Percentiles rank a stretch among this genome's conserved stretches.
phyloP scores from a whole-genome alignment of 2,888 invertebrate species.

The Hylaea fasciaria region DNA sequence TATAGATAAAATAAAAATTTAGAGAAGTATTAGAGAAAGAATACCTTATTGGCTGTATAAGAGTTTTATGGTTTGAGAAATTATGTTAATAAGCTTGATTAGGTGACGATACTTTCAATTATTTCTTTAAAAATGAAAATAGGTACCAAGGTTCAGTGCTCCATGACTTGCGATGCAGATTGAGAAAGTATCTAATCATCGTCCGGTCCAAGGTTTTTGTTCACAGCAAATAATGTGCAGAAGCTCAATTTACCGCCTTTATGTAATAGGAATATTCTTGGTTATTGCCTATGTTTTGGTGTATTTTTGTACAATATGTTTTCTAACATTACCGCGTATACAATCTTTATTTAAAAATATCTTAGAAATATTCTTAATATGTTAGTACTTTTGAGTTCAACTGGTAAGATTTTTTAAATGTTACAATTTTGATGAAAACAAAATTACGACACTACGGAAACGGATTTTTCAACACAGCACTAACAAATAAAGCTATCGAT shows the following conservation, averaged over 20 bases:
- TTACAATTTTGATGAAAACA: too few species aligned
- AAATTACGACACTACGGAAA: too few species aligned
- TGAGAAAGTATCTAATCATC: background rate
- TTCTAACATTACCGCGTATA: too few species aligned
- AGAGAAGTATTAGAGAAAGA: background rate
- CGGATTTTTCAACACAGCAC: too few species aligned
- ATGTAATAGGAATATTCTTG: background rate
- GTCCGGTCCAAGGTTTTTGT: background rate
- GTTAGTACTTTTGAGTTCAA: too few species aligned
- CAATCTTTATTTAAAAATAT: too few species aligned
- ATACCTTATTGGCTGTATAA: background rate
- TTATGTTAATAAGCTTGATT: conserved; percentile 7
- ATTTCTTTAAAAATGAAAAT: background rate
- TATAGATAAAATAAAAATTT: background rate
- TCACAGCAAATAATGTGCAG: conserved; percentile 1
- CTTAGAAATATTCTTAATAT: too few species aligned
- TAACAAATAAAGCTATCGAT: too few species aligned
- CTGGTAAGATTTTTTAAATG: too few species aligned
- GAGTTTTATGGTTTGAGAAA: background rate
- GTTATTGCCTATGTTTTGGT: too few species aligned
- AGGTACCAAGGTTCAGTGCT: too few species aligned
- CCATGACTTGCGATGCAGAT: background rate
- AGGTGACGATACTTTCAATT: background rate
- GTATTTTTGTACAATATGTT: too few species aligned
- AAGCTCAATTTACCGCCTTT: background rate